Percentiles rank a stretch among this genome's conserved stretches.
Evolutionary conservation across 2,113 vertebrate genomes (phyloP).

Genomic region (Neogobius melanostomus): DNA sequence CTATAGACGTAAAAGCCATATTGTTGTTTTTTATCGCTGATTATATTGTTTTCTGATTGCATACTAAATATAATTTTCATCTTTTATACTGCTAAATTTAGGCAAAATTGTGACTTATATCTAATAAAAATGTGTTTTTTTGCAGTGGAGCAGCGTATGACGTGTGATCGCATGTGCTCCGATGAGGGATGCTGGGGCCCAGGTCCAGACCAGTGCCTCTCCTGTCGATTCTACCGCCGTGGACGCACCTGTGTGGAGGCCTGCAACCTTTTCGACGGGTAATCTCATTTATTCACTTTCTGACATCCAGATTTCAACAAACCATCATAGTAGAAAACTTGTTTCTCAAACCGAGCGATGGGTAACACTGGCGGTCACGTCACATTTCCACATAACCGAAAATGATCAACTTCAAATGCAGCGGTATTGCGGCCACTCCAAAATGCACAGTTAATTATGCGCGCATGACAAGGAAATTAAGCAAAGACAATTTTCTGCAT

Average conservation of each 20-base stretch:
- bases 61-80: too few species aligned
- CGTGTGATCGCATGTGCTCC: constrained; percentile 91
- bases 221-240: constrained; percentile 88
- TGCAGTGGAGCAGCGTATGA: constrained; percentile 87
- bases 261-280: constrained; percentile 92
- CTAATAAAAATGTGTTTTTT: neutral
- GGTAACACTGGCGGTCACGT: neutral
- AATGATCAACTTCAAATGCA: neutral
- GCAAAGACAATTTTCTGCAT: constrained; percentile 52
- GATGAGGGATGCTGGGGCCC: constrained; percentile 94
- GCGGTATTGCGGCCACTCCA: neutral
- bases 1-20: too few species aligned
- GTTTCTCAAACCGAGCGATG: too few species aligned
- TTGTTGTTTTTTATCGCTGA: too few species aligned
- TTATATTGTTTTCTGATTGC: too few species aligned
- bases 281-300: constrained; percentile 25
- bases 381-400: neutral
- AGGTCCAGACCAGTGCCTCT: constrained; percentile 92
- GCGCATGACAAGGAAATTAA: constrained; percentile 29
- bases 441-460: constrained; percentile 12
- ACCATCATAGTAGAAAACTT: too few species aligned
- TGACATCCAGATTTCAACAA: too few species aligned
- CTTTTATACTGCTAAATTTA: too few species aligned
- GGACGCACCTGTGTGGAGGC: constrained; percentile 88
- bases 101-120: too few species aligned